These are phyloP conservation scores for Steinernema scapterisci DNA, from an alignment of 2,888 invertebrate species.

Conservation along the genomic window DNA sequence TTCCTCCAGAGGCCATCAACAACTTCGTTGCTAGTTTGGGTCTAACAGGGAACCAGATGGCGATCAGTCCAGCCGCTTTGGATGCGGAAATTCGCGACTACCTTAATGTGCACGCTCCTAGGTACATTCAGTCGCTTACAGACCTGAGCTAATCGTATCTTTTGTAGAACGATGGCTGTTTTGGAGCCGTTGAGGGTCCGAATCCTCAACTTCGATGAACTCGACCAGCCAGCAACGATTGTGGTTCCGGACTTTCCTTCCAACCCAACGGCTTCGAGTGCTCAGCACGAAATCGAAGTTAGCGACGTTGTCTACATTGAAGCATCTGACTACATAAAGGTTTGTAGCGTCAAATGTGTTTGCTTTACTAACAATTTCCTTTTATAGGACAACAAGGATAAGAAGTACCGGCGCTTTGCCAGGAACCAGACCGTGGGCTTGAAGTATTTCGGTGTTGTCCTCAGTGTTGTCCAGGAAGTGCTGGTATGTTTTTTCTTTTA, in stretches of 20 bases:
- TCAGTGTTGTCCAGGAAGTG: conserved; percentile 76
- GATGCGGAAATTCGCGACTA: conserved; percentile 90
- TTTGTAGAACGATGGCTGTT: conserved; percentile 81
- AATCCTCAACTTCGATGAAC: conserved; percentile 78
- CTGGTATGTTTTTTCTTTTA: conserved; percentile 61
- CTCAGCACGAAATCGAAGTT: conserved; percentile 77
- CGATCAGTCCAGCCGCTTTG: conserved; percentile 86
- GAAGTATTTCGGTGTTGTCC: conserved; percentile 84
- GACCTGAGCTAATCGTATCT: no score
- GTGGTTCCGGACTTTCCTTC: conserved; percentile 86
- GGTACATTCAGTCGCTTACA: conserved; percentile 62
- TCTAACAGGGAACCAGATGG: conserved; percentile 77
- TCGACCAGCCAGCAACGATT: conserved; percentile 71
- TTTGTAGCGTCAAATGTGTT: conserved; percentile 41
- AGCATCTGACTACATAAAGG: conserved; percentile 79
- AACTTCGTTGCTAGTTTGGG: conserved; percentile 84
- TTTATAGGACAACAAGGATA: conserved; percentile 77
- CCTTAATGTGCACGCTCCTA: conserved; percentile 83
- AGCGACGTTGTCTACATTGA: conserved; percentile 85
- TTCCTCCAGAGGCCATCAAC: conserved; percentile 89
- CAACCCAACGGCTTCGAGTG: conserved; percentile 70
- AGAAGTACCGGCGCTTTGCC: conserved; percentile 86
- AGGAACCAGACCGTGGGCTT: conserved; percentile 85
- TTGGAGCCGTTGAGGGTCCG: conserved; percentile 85
- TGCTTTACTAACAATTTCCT: conserved; percentile 29